Evolutionary conservation across 2,797 vertebrate species (phyloP).

Genomic region (Neostethus bicornis): DNA sequence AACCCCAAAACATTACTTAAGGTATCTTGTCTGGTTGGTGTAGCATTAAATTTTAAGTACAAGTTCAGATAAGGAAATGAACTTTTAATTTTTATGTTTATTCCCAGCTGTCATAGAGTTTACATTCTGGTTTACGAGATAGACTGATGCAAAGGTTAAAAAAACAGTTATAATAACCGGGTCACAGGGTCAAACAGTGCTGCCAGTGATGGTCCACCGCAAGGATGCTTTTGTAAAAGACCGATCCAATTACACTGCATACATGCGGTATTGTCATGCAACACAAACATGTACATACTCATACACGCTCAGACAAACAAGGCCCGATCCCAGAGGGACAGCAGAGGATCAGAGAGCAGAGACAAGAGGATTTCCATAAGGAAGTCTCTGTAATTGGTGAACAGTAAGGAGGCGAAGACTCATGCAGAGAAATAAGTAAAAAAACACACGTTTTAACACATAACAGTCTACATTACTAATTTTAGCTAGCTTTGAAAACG

Average conservation of each 20-base stretch:
- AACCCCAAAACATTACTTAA: neutral
- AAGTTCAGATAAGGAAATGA: neutral
- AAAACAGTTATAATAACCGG: constrained; percentile 29
- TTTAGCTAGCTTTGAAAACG: neutral
- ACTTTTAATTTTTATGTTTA: neutral
- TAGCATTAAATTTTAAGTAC: neutral
- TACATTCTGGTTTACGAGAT: neutral
- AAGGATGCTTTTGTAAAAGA: constrained; percentile 33
- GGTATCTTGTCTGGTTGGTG: neutral
- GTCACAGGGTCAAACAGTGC: constrained; percentile 29
- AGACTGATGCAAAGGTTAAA: constrained; percentile 44
- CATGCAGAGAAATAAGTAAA: constrained; percentile 22
- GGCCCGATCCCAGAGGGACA: constrained; percentile 44
- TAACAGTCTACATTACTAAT: neutral
- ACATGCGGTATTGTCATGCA: constrained; percentile 16
- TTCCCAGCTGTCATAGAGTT: constrained; percentile 2
- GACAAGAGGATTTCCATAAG: constrained; percentile 72
- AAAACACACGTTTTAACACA: constrained; percentile 34
- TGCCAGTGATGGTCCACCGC: constrained; percentile 26
- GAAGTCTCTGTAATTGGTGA: constrained; percentile 69
- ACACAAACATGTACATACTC: constrained; percentile 8
- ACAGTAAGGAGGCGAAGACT: constrained; percentile 31
- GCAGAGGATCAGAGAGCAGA: constrained; percentile 54
- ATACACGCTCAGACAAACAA: constrained; percentile 38
- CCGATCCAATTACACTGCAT: constrained; percentile 38